Conservation (phyloP, 2,113 vertebrate species). For the Orthonyx spaldingii region DNA sequence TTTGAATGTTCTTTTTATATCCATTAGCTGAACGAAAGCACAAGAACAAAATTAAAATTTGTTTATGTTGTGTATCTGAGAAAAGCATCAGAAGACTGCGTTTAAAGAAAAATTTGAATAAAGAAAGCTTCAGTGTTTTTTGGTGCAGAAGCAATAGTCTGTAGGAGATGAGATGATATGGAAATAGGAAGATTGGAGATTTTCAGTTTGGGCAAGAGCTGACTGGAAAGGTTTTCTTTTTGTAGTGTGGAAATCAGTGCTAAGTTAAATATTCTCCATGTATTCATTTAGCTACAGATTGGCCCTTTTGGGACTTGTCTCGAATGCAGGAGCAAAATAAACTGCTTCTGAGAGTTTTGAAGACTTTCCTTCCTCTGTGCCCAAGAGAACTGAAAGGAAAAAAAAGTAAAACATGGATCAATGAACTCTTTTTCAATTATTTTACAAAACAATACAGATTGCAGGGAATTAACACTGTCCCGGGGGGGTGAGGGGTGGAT, state of each 20-base stretch:
- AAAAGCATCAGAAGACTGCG: not conserved
- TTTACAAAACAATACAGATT: conserved; percentile 12
- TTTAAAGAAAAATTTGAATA: not conserved
- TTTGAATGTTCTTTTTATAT: not conserved
- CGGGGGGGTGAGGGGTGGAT: too few relatives aligned
- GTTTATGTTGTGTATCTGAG: not conserved
- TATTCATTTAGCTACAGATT: not conserved
- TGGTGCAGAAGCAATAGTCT: not conserved
- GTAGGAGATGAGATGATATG: not conserved
- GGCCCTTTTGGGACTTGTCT: not conserved
- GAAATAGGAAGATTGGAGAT: not conserved
- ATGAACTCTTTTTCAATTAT: not conserved
- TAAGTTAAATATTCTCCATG: not conserved
- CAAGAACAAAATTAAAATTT: not conserved
- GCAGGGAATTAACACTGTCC: too few relatives aligned
- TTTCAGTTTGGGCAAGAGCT: not conserved
- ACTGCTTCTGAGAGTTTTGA: not conserved
- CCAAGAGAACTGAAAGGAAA: not conserved
- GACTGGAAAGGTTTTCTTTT: not conserved
- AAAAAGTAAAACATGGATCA: not conserved
- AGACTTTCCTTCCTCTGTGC: not conserved
- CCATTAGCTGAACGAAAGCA: not conserved
- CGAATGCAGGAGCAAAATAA: not conserved
- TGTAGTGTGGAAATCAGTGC: not conserved
- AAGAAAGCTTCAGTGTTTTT: not conserved